These are phyloP conservation scores for Myripristis murdjan DNA, from an alignment of 2,797 vertebrate genomes.

Conservation along the genomic window DNA sequence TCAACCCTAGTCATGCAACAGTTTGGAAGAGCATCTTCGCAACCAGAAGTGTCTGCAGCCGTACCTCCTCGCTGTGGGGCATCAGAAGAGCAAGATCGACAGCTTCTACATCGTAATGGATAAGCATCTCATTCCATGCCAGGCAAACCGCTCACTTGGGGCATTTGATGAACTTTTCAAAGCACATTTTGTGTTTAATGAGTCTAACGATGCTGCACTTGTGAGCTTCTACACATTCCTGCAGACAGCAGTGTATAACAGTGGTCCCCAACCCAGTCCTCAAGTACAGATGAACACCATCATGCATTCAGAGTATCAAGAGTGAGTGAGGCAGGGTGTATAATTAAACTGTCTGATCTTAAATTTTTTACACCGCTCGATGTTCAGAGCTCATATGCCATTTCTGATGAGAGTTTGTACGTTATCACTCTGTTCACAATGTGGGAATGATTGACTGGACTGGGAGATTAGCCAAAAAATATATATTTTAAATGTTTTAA, in stretches of 20 bases:
- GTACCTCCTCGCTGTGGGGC: constrained; percentile 41
- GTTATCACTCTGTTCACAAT: too few species aligned
- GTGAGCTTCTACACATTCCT: constrained; percentile 47
- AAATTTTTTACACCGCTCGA: too few species aligned
- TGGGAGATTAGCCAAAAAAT: too few species aligned
- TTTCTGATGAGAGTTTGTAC: too few species aligned
- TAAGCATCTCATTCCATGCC: constrained; percentile 56
- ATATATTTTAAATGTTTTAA: too few species aligned
- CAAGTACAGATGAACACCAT: too few species aligned
- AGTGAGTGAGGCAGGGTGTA: too few species aligned
- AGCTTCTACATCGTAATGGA: constrained; percentile 42
- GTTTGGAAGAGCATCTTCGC: constrained; percentile 49
- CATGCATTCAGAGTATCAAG: too few species aligned
- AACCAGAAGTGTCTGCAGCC: constrained; percentile 30
- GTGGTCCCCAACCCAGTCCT: too few species aligned
- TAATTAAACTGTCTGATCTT: too few species aligned
- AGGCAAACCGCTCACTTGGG: constrained; percentile 40
- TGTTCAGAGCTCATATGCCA: too few species aligned
- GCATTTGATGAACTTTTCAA: constrained; percentile 53
- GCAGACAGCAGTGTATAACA: constrained; percentile 53
- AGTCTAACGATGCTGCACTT: constrained; percentile 27
- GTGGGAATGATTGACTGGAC: too few species aligned
- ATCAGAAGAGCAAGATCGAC: constrained; percentile 39
- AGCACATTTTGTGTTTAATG: constrained; percentile 42
- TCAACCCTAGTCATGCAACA: constrained; percentile 50